Base-by-base conservation (phyloP, 2,888 invertebrate species). In the Lamellibrachia columna region DNA sequence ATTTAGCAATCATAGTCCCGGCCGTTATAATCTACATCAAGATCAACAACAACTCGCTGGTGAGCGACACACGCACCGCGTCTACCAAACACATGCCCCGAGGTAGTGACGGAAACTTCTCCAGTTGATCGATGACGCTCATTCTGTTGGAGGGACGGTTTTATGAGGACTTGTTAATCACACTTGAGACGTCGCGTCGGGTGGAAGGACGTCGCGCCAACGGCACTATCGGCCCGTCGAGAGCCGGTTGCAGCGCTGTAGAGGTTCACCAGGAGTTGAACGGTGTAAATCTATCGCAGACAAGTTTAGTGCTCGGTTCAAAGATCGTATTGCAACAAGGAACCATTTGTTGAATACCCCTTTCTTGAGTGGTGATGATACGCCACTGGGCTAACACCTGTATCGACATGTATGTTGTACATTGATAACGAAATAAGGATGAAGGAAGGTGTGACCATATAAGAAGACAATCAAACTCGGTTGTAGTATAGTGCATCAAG, bases 261-360 rank as follows among this genome's bases (percentile, higher is more conserved):
- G 75, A 75, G n/a, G 75, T 75, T 75, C 75, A 75, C 15, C 75
- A n/a, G 75, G n/a, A 75, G 75, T 75, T 75, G 75, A 75, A 75
- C 75, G 75, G 75, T 22, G 75, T 75, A 75, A 75, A 75, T 75
- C 75, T 75, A n/a, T 75, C 75, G 75, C 22, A 22, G 75, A 75
- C 15, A 22, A 75, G 75, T 75, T 75, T 75, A 75, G 4, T 75
- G 7, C 75, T 75, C n/a, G 75, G 22, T 75, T 22, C 75, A 22
- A 75, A 75, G 75, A 75, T 75, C 9, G 60, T 9, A 60, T 60
- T 60, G 60, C 60, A 60, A 15, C 40, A 15, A 11, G 60, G 60
- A 60, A 4, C 15, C 55, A 22, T 60, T 11, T 60, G 60, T 4
- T 60, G 60, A 15, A 60, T 60, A 8, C 60, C 60, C 60, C 22